Conservation (phyloP, 2,888 invertebrate genomes). For the Drosophila birchii region DNA sequence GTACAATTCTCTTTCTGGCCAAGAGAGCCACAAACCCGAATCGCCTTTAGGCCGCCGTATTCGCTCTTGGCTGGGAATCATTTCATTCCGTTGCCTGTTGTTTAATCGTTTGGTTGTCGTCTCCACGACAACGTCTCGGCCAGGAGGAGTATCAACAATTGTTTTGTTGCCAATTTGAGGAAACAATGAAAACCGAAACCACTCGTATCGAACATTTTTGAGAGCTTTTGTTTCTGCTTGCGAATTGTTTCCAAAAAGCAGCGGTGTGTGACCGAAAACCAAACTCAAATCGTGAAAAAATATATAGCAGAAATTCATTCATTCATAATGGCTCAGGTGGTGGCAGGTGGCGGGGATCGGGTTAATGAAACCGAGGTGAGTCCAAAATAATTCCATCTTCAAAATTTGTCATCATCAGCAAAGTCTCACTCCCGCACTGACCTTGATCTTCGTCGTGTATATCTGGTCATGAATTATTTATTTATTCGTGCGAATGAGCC, state of each 20-base stretch:
- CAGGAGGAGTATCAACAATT: constrained; percentile 45
- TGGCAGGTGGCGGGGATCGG: constrained; percentile 60
- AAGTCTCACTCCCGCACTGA: constrained; percentile 9
- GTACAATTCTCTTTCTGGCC: constrained; percentile 2
- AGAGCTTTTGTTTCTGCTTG: constrained; percentile 22
- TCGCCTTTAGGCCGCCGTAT: constrained; percentile 3
- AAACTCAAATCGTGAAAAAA: constrained; percentile 31
- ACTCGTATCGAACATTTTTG: constrained; percentile 27
- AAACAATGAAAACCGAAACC: constrained; percentile 33
- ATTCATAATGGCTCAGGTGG: constrained; percentile 73
- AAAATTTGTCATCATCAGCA: constrained; percentile 3
- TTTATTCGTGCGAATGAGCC: constrained; percentile 25
- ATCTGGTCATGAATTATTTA: constrained; percentile 39
- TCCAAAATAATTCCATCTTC: constrained; percentile 18
- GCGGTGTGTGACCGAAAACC: constrained; percentile 59
- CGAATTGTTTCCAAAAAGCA: constrained; percentile 30
- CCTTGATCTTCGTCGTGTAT: constrained; percentile 36
- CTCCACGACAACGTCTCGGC: constrained; percentile 63
- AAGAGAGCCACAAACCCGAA: constrained; percentile 33
- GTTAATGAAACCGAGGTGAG: constrained; percentile 78
- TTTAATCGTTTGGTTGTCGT: constrained; percentile 82
- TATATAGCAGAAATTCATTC: constrained; percentile 25
- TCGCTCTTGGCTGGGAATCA: constrained; percentile 27
- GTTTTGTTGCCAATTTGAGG: constrained; percentile 24
- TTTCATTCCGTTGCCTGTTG: constrained; percentile 79